Conservation (phyloP, 2,797 vertebrate genomes). For the Artibeus lituratus region DNA sequence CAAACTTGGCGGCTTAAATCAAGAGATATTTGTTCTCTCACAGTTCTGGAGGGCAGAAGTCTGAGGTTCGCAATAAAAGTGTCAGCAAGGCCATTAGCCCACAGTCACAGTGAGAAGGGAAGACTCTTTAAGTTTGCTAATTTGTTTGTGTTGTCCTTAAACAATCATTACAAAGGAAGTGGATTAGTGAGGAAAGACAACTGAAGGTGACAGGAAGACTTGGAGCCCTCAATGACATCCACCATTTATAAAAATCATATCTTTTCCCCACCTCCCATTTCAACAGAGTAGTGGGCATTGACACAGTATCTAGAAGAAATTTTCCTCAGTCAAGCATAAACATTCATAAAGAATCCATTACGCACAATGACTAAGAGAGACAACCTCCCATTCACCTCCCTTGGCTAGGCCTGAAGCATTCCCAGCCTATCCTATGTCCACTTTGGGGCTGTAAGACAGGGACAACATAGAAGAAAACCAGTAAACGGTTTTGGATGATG, state of each 20-base stretch:
- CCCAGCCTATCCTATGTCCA: neutral
- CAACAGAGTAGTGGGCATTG: neutral
- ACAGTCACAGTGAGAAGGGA: neutral
- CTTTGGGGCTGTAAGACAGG: neutral
- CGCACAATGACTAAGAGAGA: neutral
- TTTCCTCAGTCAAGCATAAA: neutral
- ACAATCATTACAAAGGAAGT: neutral
- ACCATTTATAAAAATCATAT: neutral
- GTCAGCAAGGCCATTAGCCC: neutral
- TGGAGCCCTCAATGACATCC: neutral
- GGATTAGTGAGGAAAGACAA: neutral
- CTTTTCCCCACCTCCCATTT: neutral
- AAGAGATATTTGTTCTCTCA: neutral
- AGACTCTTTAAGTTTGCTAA: neutral
- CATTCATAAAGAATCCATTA: neutral
- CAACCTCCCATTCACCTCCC: neutral
- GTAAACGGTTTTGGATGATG: neutral
- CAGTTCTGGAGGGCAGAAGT: neutral
- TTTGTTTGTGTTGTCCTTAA: neutral
- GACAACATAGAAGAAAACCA: neutral
- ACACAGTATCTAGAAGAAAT: neutral
- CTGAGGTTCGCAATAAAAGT: neutral
- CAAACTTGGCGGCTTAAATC: neutral
- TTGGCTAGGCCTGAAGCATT: neutral
- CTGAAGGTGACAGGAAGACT: neutral